Evolutionary conservation across 1,140 invertebrate species (phyloP), one percentile per base, ranked within the genome.

Genomic region (Anoplolepis gracilipes): DNA sequence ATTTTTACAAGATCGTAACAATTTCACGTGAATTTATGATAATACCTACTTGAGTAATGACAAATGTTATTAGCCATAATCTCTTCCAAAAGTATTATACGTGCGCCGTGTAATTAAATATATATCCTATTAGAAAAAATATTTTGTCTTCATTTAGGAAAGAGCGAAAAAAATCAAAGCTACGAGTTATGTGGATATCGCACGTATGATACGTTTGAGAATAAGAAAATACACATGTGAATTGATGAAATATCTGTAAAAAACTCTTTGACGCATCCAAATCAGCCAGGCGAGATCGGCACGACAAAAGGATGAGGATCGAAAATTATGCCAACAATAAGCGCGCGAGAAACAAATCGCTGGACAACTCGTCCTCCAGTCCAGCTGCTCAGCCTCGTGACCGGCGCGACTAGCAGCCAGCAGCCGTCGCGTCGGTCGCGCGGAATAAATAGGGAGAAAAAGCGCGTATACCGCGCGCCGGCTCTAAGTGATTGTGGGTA

Each of bases 401-500:
- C 87, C 85, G 53, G 78, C 78, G 70, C 59, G 59, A 53, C 55
- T 61, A 87, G 88, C 59, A 87, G 33, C 8, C 39, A 8, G 61
- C 65, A n/a, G n/a, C n/a, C n/a, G n/a, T n/a, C n/a, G n/a, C 42
- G 25, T 49, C 72, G 87, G 59, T 84, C 79, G 87, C 77, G 86
- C 76, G 82, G 85, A 88, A 90, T 88, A 91, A 90, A 92, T 84
- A 88, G 84, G 82, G 87, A 79, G 88, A 92, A 91, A 91, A 92
- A 91, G 89, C 86, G 89, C 88, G 86, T 69, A 49, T 49, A 82
- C 87, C 88, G 79, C 85, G 88, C 85, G 85, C 88, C 88, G 76
- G 75, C 85, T 92, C 91, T 93, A 93, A 94, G 92, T 93, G 93
- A 94, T 94, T 93, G 93, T 93, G 93, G 93, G 93, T 93, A 93